These are phyloP conservation scores for Arrhopalites spinosus DNA, from an alignment of 2,888 invertebrate species.

Conservation along the genomic window DNA sequence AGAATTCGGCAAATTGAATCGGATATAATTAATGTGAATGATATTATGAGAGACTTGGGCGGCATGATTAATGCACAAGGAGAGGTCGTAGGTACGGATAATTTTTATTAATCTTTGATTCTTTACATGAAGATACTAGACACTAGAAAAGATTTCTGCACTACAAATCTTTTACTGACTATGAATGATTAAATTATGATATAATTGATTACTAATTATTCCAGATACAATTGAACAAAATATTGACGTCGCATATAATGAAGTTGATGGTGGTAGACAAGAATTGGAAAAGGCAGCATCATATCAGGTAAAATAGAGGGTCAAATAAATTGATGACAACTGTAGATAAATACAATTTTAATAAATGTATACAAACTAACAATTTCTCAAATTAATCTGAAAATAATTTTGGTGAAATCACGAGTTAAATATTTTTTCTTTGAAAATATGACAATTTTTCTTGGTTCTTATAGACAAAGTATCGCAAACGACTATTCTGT, in stretches of 20 bases:
- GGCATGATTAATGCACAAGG: conserved; percentile 74
- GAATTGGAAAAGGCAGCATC: conserved; percentile 80
- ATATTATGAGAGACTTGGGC: conserved; percentile 78
- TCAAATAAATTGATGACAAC: background rate
- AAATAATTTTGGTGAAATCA: too few species aligned
- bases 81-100: conserved; percentile 72
- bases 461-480: conserved; percentile 60
- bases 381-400: too few species aligned
- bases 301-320: conserved; percentile 67
- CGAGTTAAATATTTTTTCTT: too few species aligned
- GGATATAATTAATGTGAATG: conserved; percentile 80
- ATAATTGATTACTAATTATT: background rate
- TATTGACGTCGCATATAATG: conserved; percentile 74
- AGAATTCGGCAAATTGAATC: conserved; percentile 80
- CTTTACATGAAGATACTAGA: too few species aligned
- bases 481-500: conserved; percentile 75
- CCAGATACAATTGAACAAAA: conserved; percentile 82
- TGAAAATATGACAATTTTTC: background rate
- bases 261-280: conserved; percentile 78
- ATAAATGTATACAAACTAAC: too few species aligned
- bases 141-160: too few species aligned
- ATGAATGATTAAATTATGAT: too few species aligned
- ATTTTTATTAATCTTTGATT: background rate
- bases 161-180: too few species aligned
- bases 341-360: background rate